Evolutionary conservation across 2,888 invertebrate species (phyloP).

Genomic region (Eristalinus aeneus): DNA sequence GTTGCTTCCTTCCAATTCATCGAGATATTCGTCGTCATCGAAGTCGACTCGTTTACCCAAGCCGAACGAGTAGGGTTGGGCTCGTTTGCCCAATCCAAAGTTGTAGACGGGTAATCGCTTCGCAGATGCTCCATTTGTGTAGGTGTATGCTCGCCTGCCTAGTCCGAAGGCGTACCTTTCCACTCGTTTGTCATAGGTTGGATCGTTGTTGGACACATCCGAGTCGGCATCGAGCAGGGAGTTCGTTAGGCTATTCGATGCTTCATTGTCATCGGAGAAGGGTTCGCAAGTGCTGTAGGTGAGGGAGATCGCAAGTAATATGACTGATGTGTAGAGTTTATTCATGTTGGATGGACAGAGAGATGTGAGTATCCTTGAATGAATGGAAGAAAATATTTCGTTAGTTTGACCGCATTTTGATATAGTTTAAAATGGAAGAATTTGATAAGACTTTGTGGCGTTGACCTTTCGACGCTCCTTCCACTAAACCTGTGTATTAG

Average conservation of each 20-base stretch:
- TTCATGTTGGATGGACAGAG: conserved; percentile 61
- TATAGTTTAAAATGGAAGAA: too few relatives aligned
- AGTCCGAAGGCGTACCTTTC: conserved; percentile 87
- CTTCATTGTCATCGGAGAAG: conserved; percentile 68
- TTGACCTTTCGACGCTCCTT: too few relatives aligned
- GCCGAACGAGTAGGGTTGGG: conserved; percentile 80
- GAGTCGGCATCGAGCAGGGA: conserved; percentile 53
- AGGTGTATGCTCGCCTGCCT: conserved; percentile 84
- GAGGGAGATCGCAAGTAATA: conserved; percentile 75
- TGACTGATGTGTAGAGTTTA: conserved; percentile 71
- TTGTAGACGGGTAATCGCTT: conserved; percentile 80
- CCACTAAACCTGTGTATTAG: too few relatives aligned
- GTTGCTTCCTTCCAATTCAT: conserved; percentile 46
- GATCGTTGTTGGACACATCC: conserved; percentile 67
- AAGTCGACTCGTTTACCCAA: conserved; percentile 77
- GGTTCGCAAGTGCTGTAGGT: conserved; percentile 75
- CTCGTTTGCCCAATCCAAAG: conserved; percentile 80
- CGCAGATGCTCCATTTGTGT: conserved; percentile 79
- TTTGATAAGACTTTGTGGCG: too few relatives aligned
- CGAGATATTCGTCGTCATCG: conserved; percentile 74
- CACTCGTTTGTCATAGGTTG: conserved; percentile 82
- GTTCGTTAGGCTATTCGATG: conserved; percentile 34
- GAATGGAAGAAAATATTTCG: not conserved
- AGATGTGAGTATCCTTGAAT: not conserved
- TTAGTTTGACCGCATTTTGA: too few relatives aligned